Evolutionary conservation across 1,140 invertebrate species (phyloP), one percentile per base, ranked within the genome.

Genomic region (Drosophila equinoxialis): DNA sequence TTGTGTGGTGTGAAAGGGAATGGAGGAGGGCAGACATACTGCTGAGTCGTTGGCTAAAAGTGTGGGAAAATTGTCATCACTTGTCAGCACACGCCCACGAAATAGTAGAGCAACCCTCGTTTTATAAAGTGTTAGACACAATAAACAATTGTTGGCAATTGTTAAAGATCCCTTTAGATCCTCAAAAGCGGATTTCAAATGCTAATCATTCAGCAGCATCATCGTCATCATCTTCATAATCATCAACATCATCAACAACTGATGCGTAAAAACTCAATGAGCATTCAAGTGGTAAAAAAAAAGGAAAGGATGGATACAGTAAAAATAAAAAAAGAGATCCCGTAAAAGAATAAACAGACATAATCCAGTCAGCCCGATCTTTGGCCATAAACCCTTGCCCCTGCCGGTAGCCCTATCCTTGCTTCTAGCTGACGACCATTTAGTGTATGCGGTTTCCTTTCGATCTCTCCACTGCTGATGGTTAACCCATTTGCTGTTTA

Each of bases 361-460:
- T 91, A 91, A 91, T 91, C 81, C 87, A 82, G 83, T 89, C 89
- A 91, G 89, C 87, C 90, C 74, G 89, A 91, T 91, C 90, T 74
- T 75, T 70, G 68, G 68, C 62, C 68, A 66, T 62, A 48, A 23
- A 30, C 62, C 17, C 37, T 57, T n/a, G n/a, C n/a, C n/a, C n/a
- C n/a, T n/a, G n/a, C n/a, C n/a, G n/a, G n/a, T n/a, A n/a, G n/a
- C n/a, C n/a, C n/a, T 61, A 81, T 67, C 72, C 80, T 69, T 61
- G 8, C n/a, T 39, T 4, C 37, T 10, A 10, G 10, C 62, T n/a
- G 54, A 69, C 59, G 70, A 77, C 62, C 87, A 81, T 90, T 90
- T 90, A 86, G 78, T 81, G 65, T 68, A 57, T 90, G 84, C 81
- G 84, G 80, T 83, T 51, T 51, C 45, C 17, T 51, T 48, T 51